Percentiles rank a stretch among this genome's conserved stretches.
phyloP scores from a whole-genome alignment of 1,140 invertebrate genomes.

The Aphis gossypii region DNA sequence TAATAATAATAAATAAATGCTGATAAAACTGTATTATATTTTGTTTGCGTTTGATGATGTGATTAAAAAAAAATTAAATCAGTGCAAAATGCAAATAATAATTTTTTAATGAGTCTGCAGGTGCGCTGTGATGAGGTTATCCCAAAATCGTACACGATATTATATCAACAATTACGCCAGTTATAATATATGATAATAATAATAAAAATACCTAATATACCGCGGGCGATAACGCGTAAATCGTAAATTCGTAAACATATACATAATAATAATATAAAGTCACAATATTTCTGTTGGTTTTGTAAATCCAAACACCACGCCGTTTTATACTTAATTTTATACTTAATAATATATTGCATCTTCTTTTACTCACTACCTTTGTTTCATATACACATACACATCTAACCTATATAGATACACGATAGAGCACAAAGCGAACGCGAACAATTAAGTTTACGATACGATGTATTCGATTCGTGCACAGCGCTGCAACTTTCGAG shows the following conservation, averaged over 20 bases:
- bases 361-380: background rate
- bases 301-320: background rate
- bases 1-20: background rate
- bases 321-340: background rate
- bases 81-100: background rate
- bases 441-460: background rate
- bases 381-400: background rate
- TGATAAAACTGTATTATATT: background rate
- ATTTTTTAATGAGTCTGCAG: constrained; percentile 16
- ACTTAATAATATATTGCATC: background rate
- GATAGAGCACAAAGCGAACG: background rate
- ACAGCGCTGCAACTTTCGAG: background rate
- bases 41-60: background rate
- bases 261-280: background rate
- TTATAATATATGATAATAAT: background rate
- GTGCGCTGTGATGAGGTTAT: background rate
- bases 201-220: background rate
- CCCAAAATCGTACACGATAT: background rate
- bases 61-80: background rate
- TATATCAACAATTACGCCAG: background rate
- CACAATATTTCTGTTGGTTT: background rate
- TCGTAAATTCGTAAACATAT: background rate
- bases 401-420: background rate
- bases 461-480: background rate
- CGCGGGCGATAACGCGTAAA: background rate